Evolutionary conservation across 2,797 vertebrate genomes (phyloP).

Genomic region (Pteropus rufus): DNA sequence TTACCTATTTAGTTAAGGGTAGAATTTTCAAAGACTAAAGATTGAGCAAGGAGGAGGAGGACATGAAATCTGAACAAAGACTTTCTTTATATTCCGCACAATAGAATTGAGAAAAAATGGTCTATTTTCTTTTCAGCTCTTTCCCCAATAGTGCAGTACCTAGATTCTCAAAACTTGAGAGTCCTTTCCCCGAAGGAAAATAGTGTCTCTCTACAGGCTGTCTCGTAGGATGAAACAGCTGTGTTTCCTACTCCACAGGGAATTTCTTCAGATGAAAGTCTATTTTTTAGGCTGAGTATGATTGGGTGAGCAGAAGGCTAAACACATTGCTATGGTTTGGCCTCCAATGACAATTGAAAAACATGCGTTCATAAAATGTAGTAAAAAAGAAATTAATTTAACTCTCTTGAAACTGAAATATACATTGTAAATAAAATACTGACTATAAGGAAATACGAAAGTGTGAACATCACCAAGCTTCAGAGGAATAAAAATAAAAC

Average conservation of each 20-base stretch:
- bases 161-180: conserved; percentile 66
- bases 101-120: conserved; percentile 68
- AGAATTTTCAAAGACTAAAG: conserved; percentile 81
- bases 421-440: conserved; percentile 53
- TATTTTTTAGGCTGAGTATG: conserved; percentile 58
- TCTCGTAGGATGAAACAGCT: conserved; percentile 64
- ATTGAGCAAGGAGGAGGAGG: conserved; percentile 74
- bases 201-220: conserved; percentile 59
- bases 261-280: conserved; percentile 55
- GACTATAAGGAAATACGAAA: conserved; percentile 23
- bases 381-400: conserved; percentile 54
- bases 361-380: conserved; percentile 36
- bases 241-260: conserved; percentile 61
- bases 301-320: conserved; percentile 67
- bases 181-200: conserved; percentile 70
- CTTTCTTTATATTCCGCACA: conserved; percentile 67
- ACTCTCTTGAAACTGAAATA: conserved; percentile 57
- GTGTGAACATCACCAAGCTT: conserved; percentile 3
- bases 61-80: conserved; percentile 69
- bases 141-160: conserved; percentile 36
- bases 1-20: conserved; percentile 83
- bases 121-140: conserved; percentile 69
- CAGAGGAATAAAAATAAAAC: conserved; percentile 52
- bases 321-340: conserved; percentile 51
- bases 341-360: conserved; percentile 47